These are phyloP conservation scores for Parambassis ranga DNA, from an alignment of 2,797 vertebrate species.

Conservation along the genomic window DNA sequence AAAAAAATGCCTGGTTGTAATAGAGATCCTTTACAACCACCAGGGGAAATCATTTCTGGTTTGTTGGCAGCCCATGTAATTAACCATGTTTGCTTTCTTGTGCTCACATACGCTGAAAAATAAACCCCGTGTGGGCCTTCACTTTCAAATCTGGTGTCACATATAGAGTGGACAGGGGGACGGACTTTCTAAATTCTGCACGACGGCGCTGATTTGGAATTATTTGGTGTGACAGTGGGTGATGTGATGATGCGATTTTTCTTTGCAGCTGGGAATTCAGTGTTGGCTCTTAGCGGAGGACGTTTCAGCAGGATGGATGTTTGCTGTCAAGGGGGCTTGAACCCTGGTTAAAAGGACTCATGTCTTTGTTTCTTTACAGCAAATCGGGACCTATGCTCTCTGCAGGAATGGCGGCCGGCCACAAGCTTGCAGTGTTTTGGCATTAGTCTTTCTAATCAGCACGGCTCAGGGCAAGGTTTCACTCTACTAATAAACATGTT, in stretches of 20 bases:
- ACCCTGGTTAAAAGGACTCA: constrained; percentile 16
- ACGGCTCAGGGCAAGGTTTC: constrained; percentile 36
- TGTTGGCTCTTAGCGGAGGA: not conserved
- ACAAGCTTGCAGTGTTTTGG: constrained; percentile 4
- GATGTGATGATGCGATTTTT: not conserved
- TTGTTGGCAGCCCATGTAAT: constrained; percentile 52
- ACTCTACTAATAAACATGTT: constrained; percentile 32
- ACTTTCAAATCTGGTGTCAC: constrained; percentile 37
- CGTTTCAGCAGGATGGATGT: constrained; percentile 33
- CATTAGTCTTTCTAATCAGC: constrained; percentile 38
- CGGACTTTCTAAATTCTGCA: constrained; percentile 8
- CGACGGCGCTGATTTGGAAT: constrained; percentile 20
- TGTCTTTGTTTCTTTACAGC: not conserved
- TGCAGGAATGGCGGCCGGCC: constrained; percentile 30
- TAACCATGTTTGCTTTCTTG: constrained; percentile 52
- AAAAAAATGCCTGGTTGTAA: constrained; percentile 45
- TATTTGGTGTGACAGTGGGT: constrained; percentile 1
- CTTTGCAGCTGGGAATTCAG: constrained; percentile 15
- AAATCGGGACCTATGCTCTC: not conserved
- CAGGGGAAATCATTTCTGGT: constrained; percentile 59
- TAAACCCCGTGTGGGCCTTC: not conserved
- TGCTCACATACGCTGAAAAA: constrained; percentile 22
- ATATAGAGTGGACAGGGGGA: not conserved
- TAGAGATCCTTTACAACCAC: constrained; percentile 50
- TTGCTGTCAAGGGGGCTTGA: constrained; percentile 23